A percentile compares a stretch with the other conserved stretches of the same genome.
phyloP scores from a whole-genome alignment of 2,888 invertebrate genomes.

The Spodoptera littoralis region DNA sequence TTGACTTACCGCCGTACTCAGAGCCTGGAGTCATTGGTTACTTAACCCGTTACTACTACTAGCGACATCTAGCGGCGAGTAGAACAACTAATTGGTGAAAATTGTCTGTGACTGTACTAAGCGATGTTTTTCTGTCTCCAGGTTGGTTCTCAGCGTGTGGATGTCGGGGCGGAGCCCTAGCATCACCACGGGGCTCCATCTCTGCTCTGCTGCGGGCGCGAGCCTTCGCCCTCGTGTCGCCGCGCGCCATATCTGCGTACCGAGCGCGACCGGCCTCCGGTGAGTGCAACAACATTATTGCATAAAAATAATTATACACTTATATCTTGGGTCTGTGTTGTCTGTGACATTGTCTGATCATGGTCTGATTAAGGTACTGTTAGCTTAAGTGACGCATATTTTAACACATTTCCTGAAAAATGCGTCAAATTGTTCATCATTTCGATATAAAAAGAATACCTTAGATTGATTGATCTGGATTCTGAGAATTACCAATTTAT shows the following conservation, averaged over 20 bases:
- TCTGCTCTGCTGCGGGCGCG: constrained; percentile 91
- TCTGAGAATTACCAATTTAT: too few relatives aligned
- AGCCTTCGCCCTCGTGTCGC: constrained; percentile 91
- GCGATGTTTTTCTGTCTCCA: constrained; percentile 66
- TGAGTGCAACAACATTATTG: constrained; percentile 48
- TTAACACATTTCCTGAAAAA: constrained; percentile 6
- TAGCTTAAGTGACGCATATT: too few relatives aligned
- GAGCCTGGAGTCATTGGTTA: too few relatives aligned
- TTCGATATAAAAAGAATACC: too few relatives aligned
- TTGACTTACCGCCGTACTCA: too few relatives aligned
- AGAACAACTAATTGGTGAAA: constrained; percentile 11
- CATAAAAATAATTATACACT: too few relatives aligned
- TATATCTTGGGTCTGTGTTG: too few relatives aligned
- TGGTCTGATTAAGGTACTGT: too few relatives aligned
- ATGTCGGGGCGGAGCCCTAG: constrained; percentile 91
- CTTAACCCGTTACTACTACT: background rate
- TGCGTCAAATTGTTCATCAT: too few relatives aligned
- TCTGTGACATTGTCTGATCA: too few relatives aligned
- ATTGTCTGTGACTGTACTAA: background rate
- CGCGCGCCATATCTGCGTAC: constrained; percentile 90
- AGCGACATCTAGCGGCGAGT: constrained; percentile 39
- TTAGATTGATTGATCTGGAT: too few relatives aligned
- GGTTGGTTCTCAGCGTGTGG: constrained; percentile 92
- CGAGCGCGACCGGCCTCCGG: constrained; percentile 83
- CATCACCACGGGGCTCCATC: constrained; percentile 90